Conservation (phyloP, 2,888 invertebrate genomes). For the Eurytoma adleriae region DNA sequence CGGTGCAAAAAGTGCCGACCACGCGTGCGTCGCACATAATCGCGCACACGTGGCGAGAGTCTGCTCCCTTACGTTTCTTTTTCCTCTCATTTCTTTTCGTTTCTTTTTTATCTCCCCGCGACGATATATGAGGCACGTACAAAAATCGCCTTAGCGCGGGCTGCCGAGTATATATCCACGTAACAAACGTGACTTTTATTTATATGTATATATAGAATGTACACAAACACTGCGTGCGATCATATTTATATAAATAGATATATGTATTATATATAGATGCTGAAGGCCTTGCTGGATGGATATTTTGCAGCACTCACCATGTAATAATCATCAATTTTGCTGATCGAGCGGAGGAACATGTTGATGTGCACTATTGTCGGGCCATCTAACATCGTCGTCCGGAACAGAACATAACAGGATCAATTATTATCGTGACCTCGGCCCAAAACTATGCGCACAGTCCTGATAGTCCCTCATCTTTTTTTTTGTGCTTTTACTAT, state of each 20-base stretch:
- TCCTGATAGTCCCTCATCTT: slow-evolving; percentile 19
- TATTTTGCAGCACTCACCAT: slow-evolving; percentile 88
- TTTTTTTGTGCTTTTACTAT: not conserved
- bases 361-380: slow-evolving; percentile 94
- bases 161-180: slow-evolving; percentile 39
- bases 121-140: slow-evolving; percentile 1
- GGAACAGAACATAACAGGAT: slow-evolving; percentile 76
- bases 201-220: slow-evolving; percentile 62
- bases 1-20: slow-evolving; percentile 5
- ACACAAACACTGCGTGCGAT: slow-evolving; percentile 68
- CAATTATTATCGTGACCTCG: slow-evolving; percentile 63
- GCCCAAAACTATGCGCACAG: slow-evolving; percentile 7
- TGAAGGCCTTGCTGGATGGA: slow-evolving; percentile 50
- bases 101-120: not conserved
- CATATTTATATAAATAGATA: slow-evolving; percentile 59
- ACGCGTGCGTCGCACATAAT: not conserved
- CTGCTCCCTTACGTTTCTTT: no score
- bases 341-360: slow-evolving; percentile 97
- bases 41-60: not conserved
- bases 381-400: slow-evolving; percentile 82
- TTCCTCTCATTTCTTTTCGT: no score
- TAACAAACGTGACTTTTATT: slow-evolving; percentile 58
- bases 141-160: slow-evolving; percentile 50
- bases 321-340: slow-evolving; percentile 99
- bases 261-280: slow-evolving; percentile 32